These are phyloP conservation scores for Megalopta genalis DNA, from an alignment of 1,140 invertebrate genomes.

Conservation along the genomic window DNA sequence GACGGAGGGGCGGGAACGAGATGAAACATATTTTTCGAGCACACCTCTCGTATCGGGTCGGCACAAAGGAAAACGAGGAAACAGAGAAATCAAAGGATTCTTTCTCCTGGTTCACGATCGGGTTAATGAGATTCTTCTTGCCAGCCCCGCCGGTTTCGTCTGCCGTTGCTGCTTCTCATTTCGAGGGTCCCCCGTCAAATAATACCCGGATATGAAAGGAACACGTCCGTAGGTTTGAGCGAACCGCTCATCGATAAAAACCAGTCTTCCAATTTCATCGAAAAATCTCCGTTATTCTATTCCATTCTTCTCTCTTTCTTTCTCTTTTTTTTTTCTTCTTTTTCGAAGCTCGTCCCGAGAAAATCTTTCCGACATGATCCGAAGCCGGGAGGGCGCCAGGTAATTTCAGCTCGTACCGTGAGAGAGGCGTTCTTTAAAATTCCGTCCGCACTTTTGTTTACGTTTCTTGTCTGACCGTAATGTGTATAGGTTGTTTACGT, in stretches of 20 bases:
- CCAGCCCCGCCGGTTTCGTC: conserved; percentile 10
- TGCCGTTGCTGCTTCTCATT: too few relatives aligned
- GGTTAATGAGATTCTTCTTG: conserved; percentile 43
- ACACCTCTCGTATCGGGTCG: conserved; percentile 26
- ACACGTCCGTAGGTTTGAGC: background rate
- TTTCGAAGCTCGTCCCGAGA: background rate
- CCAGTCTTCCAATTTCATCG: background rate
- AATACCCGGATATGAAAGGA: conserved; percentile 33
- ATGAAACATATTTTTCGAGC: conserved; percentile 33
- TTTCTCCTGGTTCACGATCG: conserved; percentile 30
- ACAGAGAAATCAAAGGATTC: conserved; percentile 34
- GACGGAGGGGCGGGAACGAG: too few relatives aligned
- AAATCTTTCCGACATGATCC: background rate
- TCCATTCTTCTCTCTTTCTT: background rate
- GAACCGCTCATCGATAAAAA: conserved; percentile 2
- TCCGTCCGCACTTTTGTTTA: too few relatives aligned
- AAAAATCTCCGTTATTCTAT: conserved; percentile 8
- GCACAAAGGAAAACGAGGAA: conserved; percentile 13
- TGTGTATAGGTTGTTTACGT: too few relatives aligned
- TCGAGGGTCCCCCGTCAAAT: conserved; percentile 14
- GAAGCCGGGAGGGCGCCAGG: background rate
- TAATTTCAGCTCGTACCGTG: too few relatives aligned
- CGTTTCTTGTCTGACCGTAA: too few relatives aligned
- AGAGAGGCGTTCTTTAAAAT: background rate
- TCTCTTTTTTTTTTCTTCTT: background rate